Evolutionary conservation across 2,797 vertebrate species (phyloP), one percentile per base, ranked within the genome.

Genomic region (Poeciliopsis paucimaculata): DNA sequence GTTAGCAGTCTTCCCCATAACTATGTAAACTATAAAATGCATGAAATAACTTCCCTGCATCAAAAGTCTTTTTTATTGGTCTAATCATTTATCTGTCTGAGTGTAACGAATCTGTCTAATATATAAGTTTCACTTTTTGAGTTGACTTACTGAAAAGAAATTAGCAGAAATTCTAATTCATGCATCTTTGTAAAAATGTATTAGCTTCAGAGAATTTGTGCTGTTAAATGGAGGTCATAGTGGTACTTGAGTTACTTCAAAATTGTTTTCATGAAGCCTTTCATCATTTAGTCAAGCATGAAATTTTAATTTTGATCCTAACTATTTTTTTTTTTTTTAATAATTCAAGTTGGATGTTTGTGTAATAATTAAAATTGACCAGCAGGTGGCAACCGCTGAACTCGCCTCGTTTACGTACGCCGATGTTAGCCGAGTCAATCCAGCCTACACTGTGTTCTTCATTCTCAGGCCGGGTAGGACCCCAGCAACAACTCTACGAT

Each of bases 391-490:
- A 72, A 47, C 18, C 2, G 1, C 26, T 13, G 10, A 11, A 31
- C 68, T 74, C 18, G 7, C 49, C 1, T 15, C 6, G 81, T 62
- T 92, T 90, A 94, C 92, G 89, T 90, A 86, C 77, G 92, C 95
- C 92, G 93, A 75, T 8, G 11, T 9, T 16, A 71, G 75, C 77
- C 76, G 86, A 91, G 79, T 83, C 45, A 79, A 73, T 20, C 31
- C 82, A 86, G 84, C 87, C 87, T 79, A 72, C 89, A 28, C 83
- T 82, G 73, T 79, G 53, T 75, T 41, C 87, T 82, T 92, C 91
- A 94, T 92, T 94, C 91, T 92, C 93, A 96, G 95, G 95, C 95
- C 95, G 93, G 94, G 92, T 89, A 89, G 88, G 89, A 93, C 88
- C 94, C 91, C 92, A 90, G 92, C 89, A 90, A 87, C 92, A 92